These are phyloP conservation scores for Enteromius anoplus DNA, from an alignment of 2,797 vertebrate genomes.

Conservation along the genomic window DNA sequence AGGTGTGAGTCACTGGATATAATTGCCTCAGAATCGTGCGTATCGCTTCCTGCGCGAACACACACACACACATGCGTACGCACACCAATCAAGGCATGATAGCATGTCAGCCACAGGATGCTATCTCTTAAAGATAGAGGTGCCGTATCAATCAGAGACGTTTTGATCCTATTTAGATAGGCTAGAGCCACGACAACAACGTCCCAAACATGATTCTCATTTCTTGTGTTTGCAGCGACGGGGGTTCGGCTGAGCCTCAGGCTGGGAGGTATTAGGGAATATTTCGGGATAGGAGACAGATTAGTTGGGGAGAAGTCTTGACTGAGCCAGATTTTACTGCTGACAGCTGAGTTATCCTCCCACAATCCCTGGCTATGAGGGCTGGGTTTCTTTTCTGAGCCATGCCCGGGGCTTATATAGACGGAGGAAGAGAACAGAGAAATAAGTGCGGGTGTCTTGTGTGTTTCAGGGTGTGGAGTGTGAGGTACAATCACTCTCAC, in stretches of 20 bases:
- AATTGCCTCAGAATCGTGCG: background rate
- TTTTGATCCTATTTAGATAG: conserved; percentile 65
- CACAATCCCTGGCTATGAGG: conserved; percentile 75
- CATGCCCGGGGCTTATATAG: conserved; percentile 66
- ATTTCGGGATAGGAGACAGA: conserved; percentile 79
- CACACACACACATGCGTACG: conserved; percentile 24
- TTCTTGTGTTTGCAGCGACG: conserved; percentile 43
- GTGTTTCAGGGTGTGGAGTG: conserved; percentile 92
- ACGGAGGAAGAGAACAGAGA: conserved; percentile 9
- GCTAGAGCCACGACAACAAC: conserved; percentile 35
- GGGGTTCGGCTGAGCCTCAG: conserved; percentile 57
- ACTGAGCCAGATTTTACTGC: conserved; percentile 80
- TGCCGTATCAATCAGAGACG: conserved; percentile 52
- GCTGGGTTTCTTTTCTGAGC: conserved; percentile 72
- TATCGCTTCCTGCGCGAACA: background rate
- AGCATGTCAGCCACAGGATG: conserved; percentile 53
- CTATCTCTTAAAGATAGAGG: conserved; percentile 52
- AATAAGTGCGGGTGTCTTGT: background rate
- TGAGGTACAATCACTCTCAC: conserved; percentile 97
- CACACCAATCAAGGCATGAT: conserved; percentile 43
- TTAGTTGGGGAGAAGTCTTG: conserved; percentile 76
- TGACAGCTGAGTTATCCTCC: conserved; percentile 79
- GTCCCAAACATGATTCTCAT: conserved; percentile 20
- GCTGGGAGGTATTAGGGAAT: conserved; percentile 78
- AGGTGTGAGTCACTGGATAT: conserved; percentile 33